Percentiles rank a stretch among this genome's conserved stretches.
These are phyloP conservation scores for Ypsolopha sequella DNA, from an alignment of 2,888 invertebrate genomes.

Conservation along the genomic window DNA sequence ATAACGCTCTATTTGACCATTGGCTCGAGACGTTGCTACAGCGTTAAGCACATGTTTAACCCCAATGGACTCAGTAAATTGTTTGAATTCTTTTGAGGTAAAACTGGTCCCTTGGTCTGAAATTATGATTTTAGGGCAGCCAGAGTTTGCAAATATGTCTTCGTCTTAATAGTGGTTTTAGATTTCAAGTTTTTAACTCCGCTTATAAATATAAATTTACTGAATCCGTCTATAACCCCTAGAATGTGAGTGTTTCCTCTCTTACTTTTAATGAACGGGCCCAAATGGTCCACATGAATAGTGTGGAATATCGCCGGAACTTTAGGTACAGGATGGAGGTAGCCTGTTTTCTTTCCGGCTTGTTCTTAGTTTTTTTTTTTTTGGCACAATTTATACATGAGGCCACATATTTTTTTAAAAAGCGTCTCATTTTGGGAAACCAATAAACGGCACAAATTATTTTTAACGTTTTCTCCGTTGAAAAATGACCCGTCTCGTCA, in stretches of 20 bases:
- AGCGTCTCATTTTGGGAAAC: conserved; percentile 12
- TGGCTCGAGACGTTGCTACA: too few species aligned
- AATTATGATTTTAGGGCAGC: conserved; percentile 8
- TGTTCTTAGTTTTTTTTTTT: conserved; percentile 9
- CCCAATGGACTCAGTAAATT: not conserved
- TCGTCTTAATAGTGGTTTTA: conserved; percentile 6
- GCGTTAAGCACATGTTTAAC: too few species aligned
- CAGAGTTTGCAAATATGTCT: conserved; percentile 4
- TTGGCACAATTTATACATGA: conserved; percentile 11
- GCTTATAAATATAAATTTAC: too few species aligned
- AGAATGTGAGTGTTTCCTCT: conserved; percentile 9
- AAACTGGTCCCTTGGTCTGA: conserved; percentile 11
- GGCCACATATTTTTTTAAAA: conserved; percentile 11
- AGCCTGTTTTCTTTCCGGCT: conserved; percentile 6
- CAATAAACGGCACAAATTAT: conserved; percentile 9
- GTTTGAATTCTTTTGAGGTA: conserved; percentile 9
- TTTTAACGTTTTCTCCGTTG: conserved; percentile 9
- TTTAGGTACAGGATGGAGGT: conserved; percentile 11
- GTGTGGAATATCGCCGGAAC: conserved; percentile 7
- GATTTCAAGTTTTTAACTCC: conserved; percentile 7
- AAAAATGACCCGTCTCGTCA: conserved; percentile 13
- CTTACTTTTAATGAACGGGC: conserved; percentile 11
- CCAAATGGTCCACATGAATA: conserved; percentile 12
- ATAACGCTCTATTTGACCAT: too few species aligned
- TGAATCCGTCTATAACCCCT: conserved; percentile 11